Evolutionary conservation across 1,140 invertebrate species (phyloP), one percentile per base, ranked within the genome.

Genomic region (Bilobella aurantiaca): DNA sequence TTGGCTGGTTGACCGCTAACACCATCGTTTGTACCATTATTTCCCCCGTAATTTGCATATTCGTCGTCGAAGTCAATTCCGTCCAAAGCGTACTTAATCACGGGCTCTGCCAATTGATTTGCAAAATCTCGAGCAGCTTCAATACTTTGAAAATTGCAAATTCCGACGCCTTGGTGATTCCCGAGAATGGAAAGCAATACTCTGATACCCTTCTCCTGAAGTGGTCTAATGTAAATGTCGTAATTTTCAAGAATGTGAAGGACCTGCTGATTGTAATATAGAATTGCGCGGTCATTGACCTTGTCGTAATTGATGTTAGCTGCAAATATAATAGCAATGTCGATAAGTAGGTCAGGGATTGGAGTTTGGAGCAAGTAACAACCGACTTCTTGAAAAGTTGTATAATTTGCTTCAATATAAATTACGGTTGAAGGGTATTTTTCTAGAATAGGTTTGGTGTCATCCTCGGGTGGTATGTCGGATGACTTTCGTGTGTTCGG

Each of bases 61-160:
- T 66, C 65, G 29, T 66, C 65, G 27, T 66, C 65, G 21, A 66
- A 61, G 25, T 66, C 65, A 28, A 66, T 66, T 2, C 65, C 65
- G 23, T 66, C 65, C 42, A 66, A 57, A 5, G 30, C 42, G 29
- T 62, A 66, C 0, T 3, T 30, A 1, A 49, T 23, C 1, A 66
- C 65, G 0, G 18, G 18, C 1, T 25, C 18, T 0, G 25, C 49
- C 28, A 66, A 53, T 46, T 66, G 37, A 1, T 12, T 21, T 28
- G 65, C 65, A 56, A 66, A 66, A 42, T 53, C 46, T 29, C 27
- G 27, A 0, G 58, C 58, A 1, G 3, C 37, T 56, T 21, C 32
- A 12, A 5, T 29, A 1, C 18, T 21, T 1, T 18, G 12, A n/a
- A 66, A 66, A 46, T 66, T 66, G 30, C 65, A 66, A 1, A 66